phyloP scores from a whole-genome alignment of 2,113 vertebrate species.

The Manacus vitellinus region DNA sequence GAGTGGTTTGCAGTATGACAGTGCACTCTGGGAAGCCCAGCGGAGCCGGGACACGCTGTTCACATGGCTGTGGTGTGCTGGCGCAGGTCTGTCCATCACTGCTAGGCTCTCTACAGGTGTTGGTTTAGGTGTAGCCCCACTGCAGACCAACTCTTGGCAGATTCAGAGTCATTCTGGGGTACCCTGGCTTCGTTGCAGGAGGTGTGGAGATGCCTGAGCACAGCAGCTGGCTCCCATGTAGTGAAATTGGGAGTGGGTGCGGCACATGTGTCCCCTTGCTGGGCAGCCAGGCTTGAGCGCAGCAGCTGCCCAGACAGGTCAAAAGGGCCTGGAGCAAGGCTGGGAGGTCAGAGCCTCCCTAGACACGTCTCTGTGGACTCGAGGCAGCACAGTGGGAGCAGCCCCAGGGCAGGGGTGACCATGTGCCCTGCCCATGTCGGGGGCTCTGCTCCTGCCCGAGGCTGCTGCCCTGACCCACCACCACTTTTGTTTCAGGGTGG shows the following conservation, averaged over 20 bases:
- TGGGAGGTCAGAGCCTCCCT: neutral
- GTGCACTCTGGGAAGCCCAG: neutral
- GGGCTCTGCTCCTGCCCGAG: neutral
- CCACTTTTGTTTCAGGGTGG: constrained; percentile 75
- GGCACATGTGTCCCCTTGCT: fast-evolving
- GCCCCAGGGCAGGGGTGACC: fast-evolving
- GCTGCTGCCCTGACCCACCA: neutral
- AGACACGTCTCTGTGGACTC: fast-evolving
- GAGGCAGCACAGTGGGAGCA: neutral
- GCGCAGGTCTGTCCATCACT: neutral
- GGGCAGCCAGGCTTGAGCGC: neutral
- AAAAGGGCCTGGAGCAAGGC: neutral
- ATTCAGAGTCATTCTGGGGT: neutral
- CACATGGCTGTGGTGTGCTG: neutral
- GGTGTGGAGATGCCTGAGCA: neutral
- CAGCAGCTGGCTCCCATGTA: no score
- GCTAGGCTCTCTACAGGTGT: fast-evolving
- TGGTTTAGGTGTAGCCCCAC: fast-evolving
- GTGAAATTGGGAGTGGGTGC: neutral
- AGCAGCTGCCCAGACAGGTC: neutral
- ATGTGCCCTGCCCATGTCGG: fast-evolving
- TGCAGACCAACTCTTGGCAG: neutral
- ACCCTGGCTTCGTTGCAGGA: neutral
- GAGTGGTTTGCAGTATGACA: neutral
- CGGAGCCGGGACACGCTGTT: neutral